Evolutionary conservation across 2,888 invertebrate genomes (phyloP).

Genomic region (Drosophila multiciliata): DNA sequence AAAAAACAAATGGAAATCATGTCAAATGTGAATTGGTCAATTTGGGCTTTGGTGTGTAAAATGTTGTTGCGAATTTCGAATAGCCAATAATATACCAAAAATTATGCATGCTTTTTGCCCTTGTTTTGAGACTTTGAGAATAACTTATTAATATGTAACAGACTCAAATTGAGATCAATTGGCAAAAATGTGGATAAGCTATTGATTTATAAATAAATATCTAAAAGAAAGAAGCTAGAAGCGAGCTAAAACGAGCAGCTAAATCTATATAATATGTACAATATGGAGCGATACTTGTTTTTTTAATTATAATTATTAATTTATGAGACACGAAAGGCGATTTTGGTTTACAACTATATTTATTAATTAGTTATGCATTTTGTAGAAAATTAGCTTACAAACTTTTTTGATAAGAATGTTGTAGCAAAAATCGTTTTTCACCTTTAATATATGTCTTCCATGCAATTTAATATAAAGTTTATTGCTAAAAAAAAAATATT

Average conservation of each 20-base stretch:
- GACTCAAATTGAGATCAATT: conserved; percentile 64
- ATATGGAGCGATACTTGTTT: background rate
- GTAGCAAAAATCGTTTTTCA: background rate
- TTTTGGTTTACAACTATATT: background rate
- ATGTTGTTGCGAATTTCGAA: conserved; percentile 41
- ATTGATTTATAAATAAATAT: background rate
- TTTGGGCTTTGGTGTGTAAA: conserved; percentile 43
- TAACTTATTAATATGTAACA: conserved; percentile 41
- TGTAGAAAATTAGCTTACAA: background rate
- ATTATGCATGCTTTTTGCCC: background rate
- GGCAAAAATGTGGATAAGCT: conserved; percentile 17
- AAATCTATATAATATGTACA: too few relatives aligned
- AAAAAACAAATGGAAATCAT: conserved; percentile 23
- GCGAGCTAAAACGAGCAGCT: background rate
- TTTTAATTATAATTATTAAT: background rate
- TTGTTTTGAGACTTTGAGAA: conserved; percentile 7
- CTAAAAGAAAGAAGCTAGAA: background rate
- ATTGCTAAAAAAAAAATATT: background rate
- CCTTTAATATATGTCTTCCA: background rate
- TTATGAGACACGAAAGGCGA: background rate
- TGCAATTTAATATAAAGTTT: background rate
- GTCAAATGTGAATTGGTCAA: conserved; percentile 43
- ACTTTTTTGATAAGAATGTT: background rate
- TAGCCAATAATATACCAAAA: conserved; percentile 32
- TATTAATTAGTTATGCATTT: background rate